Percentiles rank a stretch among this genome's conserved stretches.
phyloP scores from a whole-genome alignment of 2,113 vertebrate genomes.

The Microcebus griseorufus region DNA sequence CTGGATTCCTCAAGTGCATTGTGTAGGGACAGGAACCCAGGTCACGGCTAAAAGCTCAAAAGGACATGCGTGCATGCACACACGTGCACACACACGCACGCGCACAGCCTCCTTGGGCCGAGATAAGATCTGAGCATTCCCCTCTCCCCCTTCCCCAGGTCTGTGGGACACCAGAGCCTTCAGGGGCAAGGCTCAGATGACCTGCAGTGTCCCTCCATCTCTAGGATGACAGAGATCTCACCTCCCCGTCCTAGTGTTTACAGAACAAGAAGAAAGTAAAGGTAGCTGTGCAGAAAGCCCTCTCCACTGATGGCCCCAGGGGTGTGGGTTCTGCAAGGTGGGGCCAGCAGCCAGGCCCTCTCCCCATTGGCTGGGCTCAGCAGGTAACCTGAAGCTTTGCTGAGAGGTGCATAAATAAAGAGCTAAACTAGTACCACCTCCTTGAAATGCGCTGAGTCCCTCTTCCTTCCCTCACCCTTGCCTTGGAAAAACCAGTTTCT shows the following conservation, averaged over 20 bases:
- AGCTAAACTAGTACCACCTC: constrained; percentile 72
- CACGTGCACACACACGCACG: background rate
- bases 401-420: constrained; percentile 81
- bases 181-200: background rate
- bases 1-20: background rate
- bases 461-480: background rate
- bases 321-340: constrained; percentile 68
- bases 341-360: constrained; percentile 36
- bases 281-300: background rate
- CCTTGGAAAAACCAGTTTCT: constrained; percentile 60
- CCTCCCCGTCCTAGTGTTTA: background rate
- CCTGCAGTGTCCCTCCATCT: background rate
- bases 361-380: constrained; percentile 76
- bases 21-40: background rate
- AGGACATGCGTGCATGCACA: accelerated
- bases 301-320: background rate
- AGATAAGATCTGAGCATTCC: background rate
- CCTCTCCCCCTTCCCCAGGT: background rate
- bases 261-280: constrained; percentile 17
- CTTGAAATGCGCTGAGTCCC: constrained; percentile 78
- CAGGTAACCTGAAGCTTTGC: constrained; percentile 75
- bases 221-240: background rate
- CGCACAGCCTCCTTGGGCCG: accelerated
- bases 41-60: background rate
- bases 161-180: background rate